Conservation (phyloP, 2,113 vertebrate genomes). For the Alexandromys fortis region DNA sequence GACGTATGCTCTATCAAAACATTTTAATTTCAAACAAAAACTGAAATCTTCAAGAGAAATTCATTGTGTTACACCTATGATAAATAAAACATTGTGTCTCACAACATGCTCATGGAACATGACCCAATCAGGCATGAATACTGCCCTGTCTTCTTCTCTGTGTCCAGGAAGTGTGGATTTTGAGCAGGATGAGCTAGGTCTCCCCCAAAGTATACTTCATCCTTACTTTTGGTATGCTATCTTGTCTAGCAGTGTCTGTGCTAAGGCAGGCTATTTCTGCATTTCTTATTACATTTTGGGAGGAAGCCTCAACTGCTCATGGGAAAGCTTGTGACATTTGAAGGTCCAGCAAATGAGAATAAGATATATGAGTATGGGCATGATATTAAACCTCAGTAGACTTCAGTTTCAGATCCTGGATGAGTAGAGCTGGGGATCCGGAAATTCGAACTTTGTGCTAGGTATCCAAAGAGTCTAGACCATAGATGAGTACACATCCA, state of each 20-base stretch:
- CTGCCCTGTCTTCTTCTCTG: background rate
- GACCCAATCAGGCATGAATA: too few relatives aligned
- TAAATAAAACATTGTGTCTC: background rate
- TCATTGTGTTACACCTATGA: background rate
- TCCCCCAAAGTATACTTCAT: background rate
- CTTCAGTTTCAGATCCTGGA: background rate
- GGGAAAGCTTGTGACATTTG: background rate
- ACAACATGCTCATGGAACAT: background rate
- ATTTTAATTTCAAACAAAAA: background rate
- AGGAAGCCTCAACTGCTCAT: background rate
- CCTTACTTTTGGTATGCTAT: background rate
- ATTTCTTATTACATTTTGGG: background rate
- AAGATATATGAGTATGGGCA: background rate
- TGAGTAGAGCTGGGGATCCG: background rate
- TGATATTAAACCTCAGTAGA: background rate
- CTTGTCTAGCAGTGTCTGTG: too few relatives aligned
- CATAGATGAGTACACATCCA: background rate
- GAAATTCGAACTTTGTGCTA: background rate
- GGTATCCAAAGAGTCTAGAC: background rate
- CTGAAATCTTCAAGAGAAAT: background rate
- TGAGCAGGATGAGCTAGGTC: background rate
- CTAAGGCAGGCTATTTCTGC: background rate
- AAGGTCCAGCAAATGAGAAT: background rate
- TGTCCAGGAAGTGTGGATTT: background rate
- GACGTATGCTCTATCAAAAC: background rate